phyloP scores from a whole-genome alignment of 2,888 invertebrate species.

The Agrochola macilenta region DNA sequence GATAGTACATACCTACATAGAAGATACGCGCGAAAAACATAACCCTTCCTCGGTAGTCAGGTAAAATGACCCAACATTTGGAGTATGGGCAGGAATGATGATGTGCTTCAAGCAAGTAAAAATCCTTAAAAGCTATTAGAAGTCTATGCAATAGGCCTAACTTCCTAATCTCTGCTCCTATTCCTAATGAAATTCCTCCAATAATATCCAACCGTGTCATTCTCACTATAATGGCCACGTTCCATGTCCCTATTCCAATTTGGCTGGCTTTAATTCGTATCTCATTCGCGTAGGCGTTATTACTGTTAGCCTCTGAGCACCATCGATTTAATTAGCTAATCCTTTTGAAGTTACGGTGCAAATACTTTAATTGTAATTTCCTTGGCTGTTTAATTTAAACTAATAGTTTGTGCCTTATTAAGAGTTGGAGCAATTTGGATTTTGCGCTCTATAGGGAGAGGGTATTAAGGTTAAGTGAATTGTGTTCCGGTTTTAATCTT shows the following conservation, averaged over 20 bases:
- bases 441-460: conserved; percentile 14
- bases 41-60: too few relatives aligned
- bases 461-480: conserved; percentile 27
- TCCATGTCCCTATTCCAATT: conserved; percentile 60
- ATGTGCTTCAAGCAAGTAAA: background rate
- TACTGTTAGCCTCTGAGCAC: conserved; percentile 62
- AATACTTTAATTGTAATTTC: conserved; percentile 61
- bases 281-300: conserved; percentile 62
- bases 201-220: conserved; percentile 59
- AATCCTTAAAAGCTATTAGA: conserved; percentile 12
- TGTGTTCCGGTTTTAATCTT: conserved; percentile 34
- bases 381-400: conserved; percentile 56
- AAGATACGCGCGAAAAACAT: too few relatives aligned
- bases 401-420: conserved; percentile 62
- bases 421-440: conserved; percentile 40
- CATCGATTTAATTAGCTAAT: conserved; percentile 67
- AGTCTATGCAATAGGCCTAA: conserved; percentile 11
- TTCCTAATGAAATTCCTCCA: conserved; percentile 52
- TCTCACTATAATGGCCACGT: conserved; percentile 46
- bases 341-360: conserved; percentile 59
- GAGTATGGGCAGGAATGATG: background rate
- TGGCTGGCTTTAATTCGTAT: conserved; percentile 57
- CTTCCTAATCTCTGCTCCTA: conserved; percentile 38
- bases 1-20: too few relatives aligned
- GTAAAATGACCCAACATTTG: background rate